Evolutionary conservation across 2,797 vertebrate species (phyloP), one percentile per base, ranked within the genome.

Genomic region (Leptoclinus maculatus): DNA sequence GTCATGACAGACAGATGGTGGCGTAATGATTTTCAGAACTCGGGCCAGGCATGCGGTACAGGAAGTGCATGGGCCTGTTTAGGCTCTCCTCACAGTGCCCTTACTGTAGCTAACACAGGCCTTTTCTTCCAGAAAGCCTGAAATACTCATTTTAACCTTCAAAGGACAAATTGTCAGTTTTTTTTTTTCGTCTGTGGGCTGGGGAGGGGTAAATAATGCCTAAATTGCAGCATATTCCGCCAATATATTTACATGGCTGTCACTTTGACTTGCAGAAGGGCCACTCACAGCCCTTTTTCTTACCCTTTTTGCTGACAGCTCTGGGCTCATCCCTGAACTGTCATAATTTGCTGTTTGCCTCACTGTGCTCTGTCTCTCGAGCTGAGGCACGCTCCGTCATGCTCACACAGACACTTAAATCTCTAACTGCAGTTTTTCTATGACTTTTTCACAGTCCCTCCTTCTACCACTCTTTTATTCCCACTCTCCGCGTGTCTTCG

Each of bases 211-310:
- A 86, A 91, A 92, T 90, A 73, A 84, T 80, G 71, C 72, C 85
- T 87, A 84, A 91, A 91, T 89, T 87, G 84, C 72, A 80, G 87
- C 76, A 75, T 86, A 87, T 88, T 91, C 71, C 8, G 2, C 76
- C 79, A 79, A 85, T 83, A 88, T 91, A 90, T 94, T 94, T 93
- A 91, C 92, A 92, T 83, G 89, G 87, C 86, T 93, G 92, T 93
- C 91, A 91, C 78, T 89, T 86, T 70, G 74, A 87, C 86, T 89
- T 81, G 88, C 76, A 68, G 69, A 64, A 76, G 80, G 81, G 79
- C 77, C 77, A 73, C 82, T 92, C 84, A 81, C 70, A 86, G 71
- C 74, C 78, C 74, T 82, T 87, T 86, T 87, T 78, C 86, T 89
- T 90, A 88, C 80, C 84, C 76, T 85, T 93, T 92, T 54, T 77